These are phyloP conservation scores for Premnoplex brunnescens DNA, from an alignment of 2,797 vertebrate species.

Conservation along the genomic window DNA sequence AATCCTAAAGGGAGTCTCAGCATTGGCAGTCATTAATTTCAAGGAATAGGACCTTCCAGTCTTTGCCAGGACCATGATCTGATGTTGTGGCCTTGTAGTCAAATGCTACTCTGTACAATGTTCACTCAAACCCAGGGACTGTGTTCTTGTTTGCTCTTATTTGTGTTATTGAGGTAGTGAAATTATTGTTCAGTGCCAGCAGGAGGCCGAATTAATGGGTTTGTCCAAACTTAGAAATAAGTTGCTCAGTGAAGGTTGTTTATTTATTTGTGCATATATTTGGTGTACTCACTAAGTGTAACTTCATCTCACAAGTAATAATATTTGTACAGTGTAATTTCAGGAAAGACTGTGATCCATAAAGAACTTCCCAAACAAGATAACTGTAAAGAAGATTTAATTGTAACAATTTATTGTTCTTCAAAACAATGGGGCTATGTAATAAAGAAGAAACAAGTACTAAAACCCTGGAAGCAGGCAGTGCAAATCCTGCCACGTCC, in stretches of 20 bases:
- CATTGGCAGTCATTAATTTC: not conserved
- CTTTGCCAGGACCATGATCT: not conserved
- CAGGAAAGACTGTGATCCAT: not conserved
- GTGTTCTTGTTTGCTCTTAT: not conserved
- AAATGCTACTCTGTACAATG: not conserved
- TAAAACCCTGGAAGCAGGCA: not conserved
- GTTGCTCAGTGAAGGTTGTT: not conserved
- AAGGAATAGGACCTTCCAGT: not conserved
- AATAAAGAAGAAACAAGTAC: not conserved
- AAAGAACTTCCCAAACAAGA: not conserved
- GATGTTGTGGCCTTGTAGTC: not conserved
- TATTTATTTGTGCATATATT: conserved; percentile 20
- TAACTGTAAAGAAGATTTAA: not conserved
- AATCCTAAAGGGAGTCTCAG: not conserved
- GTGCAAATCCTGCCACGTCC: not conserved
- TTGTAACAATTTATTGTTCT: not conserved
- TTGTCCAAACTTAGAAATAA: not conserved
- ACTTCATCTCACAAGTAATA: not conserved
- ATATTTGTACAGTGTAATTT: not conserved
- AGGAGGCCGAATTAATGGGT: not conserved
- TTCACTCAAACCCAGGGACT: not conserved
- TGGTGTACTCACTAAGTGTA: not conserved
- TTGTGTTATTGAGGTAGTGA: not conserved
- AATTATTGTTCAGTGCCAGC: not conserved
- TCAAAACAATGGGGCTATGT: not conserved